Percentiles rank a stretch among this genome's conserved stretches.
Conservation (phyloP, 2,888 invertebrate species). For the Hirtodrosophila cameraria region DNA sequence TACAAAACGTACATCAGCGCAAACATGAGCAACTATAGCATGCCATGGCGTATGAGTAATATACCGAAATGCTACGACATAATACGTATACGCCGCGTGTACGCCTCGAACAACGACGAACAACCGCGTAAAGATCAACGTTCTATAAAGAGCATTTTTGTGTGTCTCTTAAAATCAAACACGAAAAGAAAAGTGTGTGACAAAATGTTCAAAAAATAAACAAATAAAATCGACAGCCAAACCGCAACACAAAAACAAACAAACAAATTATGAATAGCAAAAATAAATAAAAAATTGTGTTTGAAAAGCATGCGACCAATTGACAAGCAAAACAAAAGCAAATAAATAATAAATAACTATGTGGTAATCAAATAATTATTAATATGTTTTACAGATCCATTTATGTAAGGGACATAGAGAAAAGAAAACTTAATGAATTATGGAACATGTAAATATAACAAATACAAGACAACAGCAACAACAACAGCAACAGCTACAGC, state of each 20-base stretch:
- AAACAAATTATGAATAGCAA: constrained; percentile 66
- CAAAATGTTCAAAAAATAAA: constrained; percentile 68
- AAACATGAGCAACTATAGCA: constrained; percentile 29
- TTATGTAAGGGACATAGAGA: constrained; percentile 46
- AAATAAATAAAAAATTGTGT: constrained; percentile 19
- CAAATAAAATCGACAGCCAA: constrained; percentile 59
- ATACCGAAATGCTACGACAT: constrained; percentile 54
- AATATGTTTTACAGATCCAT: constrained; percentile 43
- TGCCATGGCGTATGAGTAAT: constrained; percentile 72
- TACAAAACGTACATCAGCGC: constrained; percentile 19
- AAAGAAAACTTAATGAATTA: constrained; percentile 69
- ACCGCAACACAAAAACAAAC: constrained; percentile 50
- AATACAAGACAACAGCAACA: constrained; percentile 69
- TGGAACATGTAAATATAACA: constrained; percentile 82
- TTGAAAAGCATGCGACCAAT: too few relatives aligned
- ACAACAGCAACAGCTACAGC: constrained; percentile 62
- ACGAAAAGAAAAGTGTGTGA: constrained; percentile 62
- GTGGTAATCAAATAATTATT: constrained; percentile 18
- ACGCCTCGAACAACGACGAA: constrained; percentile 13
- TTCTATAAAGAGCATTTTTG: constrained; percentile 45
- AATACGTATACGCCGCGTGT: constrained; percentile 67
- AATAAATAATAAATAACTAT: constrained; percentile 48
- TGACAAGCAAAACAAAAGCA: constrained; percentile 49
- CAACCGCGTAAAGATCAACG: constrained; percentile 55
- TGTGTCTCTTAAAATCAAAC: constrained; percentile 46